Conservation (phyloP, 1,140 invertebrate species). For the Zaprionus nigranus region DNA sequence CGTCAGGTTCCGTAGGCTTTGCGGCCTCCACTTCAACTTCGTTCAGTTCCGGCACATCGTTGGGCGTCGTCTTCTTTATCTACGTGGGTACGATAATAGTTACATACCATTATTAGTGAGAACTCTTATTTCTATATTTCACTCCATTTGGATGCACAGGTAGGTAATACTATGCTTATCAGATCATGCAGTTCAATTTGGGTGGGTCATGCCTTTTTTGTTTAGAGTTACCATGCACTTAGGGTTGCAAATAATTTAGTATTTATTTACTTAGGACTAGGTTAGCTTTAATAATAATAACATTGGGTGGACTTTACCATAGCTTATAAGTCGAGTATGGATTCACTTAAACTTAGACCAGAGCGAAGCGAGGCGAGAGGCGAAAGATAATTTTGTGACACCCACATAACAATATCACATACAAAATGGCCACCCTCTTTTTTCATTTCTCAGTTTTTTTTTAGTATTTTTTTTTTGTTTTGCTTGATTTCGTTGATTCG, state of each 20-base stretch:
- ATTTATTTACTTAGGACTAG: constrained; percentile 40
- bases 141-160: constrained; percentile 8
- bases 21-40: constrained; percentile 4
- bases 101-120: neutral
- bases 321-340: constrained; percentile 40
- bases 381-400: constrained; percentile 41
- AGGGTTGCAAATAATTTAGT: constrained; percentile 25
- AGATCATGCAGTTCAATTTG: constrained; percentile 40
- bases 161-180: constrained; percentile 29
- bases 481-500: constrained; percentile 17
- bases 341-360: constrained; percentile 49
- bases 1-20: constrained; percentile 38
- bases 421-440: constrained; percentile 49
- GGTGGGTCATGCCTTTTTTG: constrained; percentile 20
- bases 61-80: constrained; percentile 56
- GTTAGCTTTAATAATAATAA: constrained; percentile 20
- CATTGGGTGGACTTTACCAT: constrained; percentile 46
- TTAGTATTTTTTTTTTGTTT: constrained; percentile 26
- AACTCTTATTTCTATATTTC: neutral
- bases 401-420: constrained; percentile 63
- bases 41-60: constrained; percentile 40
- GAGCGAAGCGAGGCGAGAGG: constrained; percentile 14
- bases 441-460: constrained; percentile 31
- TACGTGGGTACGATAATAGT: constrained; percentile 15
- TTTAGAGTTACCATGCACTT: constrained; percentile 20